These are phyloP conservation scores for Neopipo cinnamomea DNA, from an alignment of 2,113 vertebrate genomes.

Conservation along the genomic window DNA sequence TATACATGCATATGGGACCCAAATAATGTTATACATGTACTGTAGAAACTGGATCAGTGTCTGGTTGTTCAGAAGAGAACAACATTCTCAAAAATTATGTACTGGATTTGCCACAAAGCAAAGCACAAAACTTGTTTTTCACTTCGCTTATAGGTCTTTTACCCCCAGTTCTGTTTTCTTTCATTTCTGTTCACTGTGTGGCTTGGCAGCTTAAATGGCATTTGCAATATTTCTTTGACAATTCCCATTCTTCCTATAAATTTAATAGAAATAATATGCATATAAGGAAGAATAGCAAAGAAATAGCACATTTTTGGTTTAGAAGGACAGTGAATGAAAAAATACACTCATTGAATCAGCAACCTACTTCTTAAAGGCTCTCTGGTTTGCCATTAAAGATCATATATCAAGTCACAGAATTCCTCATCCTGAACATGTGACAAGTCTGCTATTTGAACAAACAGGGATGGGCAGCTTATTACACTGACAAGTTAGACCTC, in stretches of 20 bases:
- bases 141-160: not conserved
- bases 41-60: not conserved
- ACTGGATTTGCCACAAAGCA: not conserved
- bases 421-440: not conserved
- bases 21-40: accelerated
- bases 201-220: not conserved
- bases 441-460: not conserved
- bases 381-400: not conserved
- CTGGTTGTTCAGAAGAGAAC: not conserved
- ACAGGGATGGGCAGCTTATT: not conserved
- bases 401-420: not conserved
- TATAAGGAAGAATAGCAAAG: not conserved
- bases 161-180: not conserved
- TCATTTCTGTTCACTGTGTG: not conserved
- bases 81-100: not conserved
- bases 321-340: not conserved
- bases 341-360: not conserved
- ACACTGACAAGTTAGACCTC: not conserved
- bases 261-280: not conserved
- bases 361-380: not conserved
- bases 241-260: not conserved
- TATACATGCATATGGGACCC: not conserved
- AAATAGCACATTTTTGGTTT: not conserved
- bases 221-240: not conserved
- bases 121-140: not conserved